A percentile compares a stretch with the other conserved stretches of the same genome.
phyloP scores from a whole-genome alignment of 2,113 vertebrate species.

The Phaethon lepturus region DNA sequence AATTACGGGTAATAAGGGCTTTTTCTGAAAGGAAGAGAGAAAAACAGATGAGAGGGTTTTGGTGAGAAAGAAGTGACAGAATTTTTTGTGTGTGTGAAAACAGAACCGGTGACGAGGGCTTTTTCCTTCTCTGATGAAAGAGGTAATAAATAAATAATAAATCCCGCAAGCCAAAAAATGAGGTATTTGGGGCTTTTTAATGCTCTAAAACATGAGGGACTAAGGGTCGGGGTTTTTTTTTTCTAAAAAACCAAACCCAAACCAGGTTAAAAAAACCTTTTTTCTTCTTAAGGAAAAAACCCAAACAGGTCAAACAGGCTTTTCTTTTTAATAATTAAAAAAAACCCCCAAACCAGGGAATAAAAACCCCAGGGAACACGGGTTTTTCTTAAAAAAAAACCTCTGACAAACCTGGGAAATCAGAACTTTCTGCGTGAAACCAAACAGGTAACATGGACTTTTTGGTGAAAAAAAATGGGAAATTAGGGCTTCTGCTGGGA shows the following conservation, averaged over 20 bases:
- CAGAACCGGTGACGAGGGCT: background rate
- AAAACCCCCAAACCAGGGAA: too few relatives aligned
- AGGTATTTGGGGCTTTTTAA: background rate
- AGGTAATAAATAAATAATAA: background rate
- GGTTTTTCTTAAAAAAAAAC: background rate
- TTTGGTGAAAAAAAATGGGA: background rate
- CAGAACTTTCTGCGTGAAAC: background rate
- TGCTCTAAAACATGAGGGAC: background rate
- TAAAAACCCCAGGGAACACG: background rate
- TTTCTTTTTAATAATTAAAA: too few relatives aligned
- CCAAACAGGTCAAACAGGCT: background rate
- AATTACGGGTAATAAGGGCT: background rate
- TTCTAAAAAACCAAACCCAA: background rate
- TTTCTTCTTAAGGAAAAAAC: background rate
- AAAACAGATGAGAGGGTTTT: background rate
- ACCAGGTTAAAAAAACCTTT: background rate
- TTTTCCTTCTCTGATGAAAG: background rate
- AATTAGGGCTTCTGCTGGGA: background rate
- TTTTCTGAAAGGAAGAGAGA: background rate
- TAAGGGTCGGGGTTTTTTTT: background rate
- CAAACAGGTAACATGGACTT: background rate
- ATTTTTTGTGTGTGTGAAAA: too few relatives aligned
- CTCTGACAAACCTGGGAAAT: background rate
- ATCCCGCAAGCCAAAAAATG: background rate
- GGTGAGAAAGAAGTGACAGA: background rate